These are phyloP conservation scores for Trachythela sp. DNA, from an alignment of 64 coral and sea anemone genomes.

Conservation along the genomic window DNA sequence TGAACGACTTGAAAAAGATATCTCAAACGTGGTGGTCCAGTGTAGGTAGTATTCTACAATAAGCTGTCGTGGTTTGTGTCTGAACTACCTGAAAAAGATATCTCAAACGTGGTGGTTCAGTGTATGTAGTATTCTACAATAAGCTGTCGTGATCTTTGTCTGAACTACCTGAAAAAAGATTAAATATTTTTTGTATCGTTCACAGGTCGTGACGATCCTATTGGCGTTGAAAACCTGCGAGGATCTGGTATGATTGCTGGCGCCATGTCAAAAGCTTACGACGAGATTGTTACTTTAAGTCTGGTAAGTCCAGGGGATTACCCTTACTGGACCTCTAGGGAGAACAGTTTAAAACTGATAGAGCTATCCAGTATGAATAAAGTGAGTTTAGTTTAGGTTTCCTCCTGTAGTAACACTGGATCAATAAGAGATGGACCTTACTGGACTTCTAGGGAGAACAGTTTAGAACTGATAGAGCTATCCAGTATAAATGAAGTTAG, in stretches of 20 bases:
- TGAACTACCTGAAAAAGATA: too few species aligned
- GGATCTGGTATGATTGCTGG: conserved; percentile 98
- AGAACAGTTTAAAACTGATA: not conserved
- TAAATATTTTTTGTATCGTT: not conserved
- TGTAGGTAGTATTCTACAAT: too few species aligned
- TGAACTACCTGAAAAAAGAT: not conserved
- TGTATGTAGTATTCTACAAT: too few species aligned
- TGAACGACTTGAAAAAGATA: too few species aligned
- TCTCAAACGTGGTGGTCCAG: too few species aligned
- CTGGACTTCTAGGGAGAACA: not conserved
- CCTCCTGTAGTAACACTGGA: too few species aligned
- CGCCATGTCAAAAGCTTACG: conserved; percentile 85
- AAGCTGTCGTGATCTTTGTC: too few species aligned
- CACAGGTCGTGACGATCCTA: conserved; percentile 80
- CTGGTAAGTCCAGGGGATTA: conserved; percentile 37
- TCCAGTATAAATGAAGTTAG: not conserved
- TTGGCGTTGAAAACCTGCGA: conserved; percentile 84
- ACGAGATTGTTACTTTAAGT: conserved; percentile 86
- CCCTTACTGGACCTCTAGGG: not conserved
- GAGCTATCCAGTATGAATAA: not conserved
- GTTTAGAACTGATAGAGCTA: not conserved
- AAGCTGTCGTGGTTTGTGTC: too few species aligned
- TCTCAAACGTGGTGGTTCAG: not conserved
- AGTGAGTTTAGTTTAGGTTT: too few species aligned
- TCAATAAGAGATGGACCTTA: too few species aligned